Conservation (phyloP, 1,140 invertebrate genomes). For the Drosophila biarmipes region DNA sequence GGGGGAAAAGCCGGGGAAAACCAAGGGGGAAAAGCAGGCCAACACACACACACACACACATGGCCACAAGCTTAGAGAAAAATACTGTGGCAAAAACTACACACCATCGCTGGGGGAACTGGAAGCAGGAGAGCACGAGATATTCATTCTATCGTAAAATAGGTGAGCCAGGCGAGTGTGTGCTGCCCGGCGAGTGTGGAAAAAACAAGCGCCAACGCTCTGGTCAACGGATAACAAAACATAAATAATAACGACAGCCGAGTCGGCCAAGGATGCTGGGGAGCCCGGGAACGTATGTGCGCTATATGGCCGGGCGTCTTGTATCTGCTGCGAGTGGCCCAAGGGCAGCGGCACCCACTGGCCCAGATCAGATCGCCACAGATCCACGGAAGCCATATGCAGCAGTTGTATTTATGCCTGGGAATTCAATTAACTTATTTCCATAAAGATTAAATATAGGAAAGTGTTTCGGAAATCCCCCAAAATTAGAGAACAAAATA, state of each 20-base stretch:
- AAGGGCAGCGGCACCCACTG: constrained; percentile 28
- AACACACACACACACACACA: constrained; percentile 27
- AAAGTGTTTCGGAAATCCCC: too few species aligned
- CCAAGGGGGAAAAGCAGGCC: constrained; percentile 51
- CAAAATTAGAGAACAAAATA: too few species aligned
- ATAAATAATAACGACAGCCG: constrained; percentile 81
- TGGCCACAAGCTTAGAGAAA: constrained; percentile 66
- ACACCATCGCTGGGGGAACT: constrained; percentile 41
- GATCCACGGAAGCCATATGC: background rate
- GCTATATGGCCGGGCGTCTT: background rate
- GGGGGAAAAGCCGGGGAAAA: constrained; percentile 39
- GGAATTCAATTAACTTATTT: background rate
- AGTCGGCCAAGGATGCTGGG: constrained; percentile 43
- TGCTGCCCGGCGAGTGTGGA: constrained; percentile 30
- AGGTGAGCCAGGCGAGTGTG: constrained; percentile 61
- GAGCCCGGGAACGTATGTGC: constrained; percentile 22
- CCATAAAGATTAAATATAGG: background rate
- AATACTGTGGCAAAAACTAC: constrained; percentile 79
- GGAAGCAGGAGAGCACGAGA: constrained; percentile 63
- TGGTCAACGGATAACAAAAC: constrained; percentile 83
- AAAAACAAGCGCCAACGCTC: constrained; percentile 72
- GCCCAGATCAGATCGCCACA: constrained; percentile 18
- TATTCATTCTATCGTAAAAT: constrained; percentile 83
- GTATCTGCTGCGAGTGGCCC: constrained; percentile 22
- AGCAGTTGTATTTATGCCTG: background rate